Base-by-base conservation (phyloP, 1,140 invertebrate genomes). In the Stegodyphus dumicola region DNA sequence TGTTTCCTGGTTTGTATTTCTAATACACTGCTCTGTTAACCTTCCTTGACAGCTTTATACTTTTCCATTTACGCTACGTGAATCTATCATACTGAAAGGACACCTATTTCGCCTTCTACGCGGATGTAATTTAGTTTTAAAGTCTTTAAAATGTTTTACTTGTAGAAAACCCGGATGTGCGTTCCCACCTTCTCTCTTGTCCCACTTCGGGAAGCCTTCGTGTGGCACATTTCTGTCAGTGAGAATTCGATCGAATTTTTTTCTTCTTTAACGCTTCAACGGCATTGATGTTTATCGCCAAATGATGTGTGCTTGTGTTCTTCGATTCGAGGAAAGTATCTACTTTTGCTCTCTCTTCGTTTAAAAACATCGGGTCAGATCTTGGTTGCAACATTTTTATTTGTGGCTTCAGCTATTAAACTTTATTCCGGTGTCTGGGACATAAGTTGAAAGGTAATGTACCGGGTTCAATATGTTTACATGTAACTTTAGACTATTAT, bases 191-290 rank as follows among this genome's bases (percentile, higher is more conserved):
- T 33, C 33, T 81, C 78, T 69, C 69, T 52, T 52, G 78, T 81
- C 73, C 78, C 78, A 81, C 78, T 73, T 81, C 13, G 49, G 49
- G 48, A 64, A 53, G 15, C 49, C 13, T 71, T 81, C 78, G 78
- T 81, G 78, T 81, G 78, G 78, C 78, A 81, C 69, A 81, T 53
- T 81, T 81, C 77, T 81, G 78, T 71, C 67, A 52, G 56, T 17
- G 65, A 69, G 33, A 54, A 67, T 15, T 65, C 66, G 66, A 52
- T 67, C 51, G 67, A 64, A 49, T 53, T 81, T 81, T 15, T n/a
- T 64, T 56, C 71, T 79, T 77, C 60, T 7, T 65, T 17, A 66
- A 56, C 69, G 78, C 33, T 81, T n/a, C 69, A 56, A 15, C 73
- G 78, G 67, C 48, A 64, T 49, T 53, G 69, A 81, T 81, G 67